phyloP scores from a whole-genome alignment of 2,113 vertebrate species.

The Myocastor coypus region DNA sequence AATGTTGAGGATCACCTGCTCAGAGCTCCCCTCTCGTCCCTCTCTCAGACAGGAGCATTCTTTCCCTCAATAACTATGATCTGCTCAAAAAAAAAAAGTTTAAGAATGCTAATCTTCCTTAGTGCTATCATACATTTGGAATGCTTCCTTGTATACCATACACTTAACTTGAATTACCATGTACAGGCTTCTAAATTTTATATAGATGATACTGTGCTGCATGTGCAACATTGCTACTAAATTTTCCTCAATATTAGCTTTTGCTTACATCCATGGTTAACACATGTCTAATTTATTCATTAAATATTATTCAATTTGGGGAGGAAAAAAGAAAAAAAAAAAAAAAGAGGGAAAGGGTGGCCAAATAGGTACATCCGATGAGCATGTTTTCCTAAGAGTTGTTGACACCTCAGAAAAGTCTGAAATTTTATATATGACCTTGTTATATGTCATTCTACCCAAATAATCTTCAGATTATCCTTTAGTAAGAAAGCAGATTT shows the following conservation, averaged over 20 bases:
- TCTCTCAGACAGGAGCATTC: too few species aligned
- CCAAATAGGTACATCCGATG: neutral
- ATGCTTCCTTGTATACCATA: neutral
- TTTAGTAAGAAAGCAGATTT: neutral
- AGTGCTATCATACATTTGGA: neutral
- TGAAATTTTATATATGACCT: neutral
- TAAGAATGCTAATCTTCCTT: neutral
- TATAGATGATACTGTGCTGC: neutral
- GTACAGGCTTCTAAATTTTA: neutral
- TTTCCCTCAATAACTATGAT: too few species aligned
- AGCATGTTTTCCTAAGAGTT: neutral
- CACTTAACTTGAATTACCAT: neutral
- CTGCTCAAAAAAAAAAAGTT: neutral
- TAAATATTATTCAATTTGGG: neutral
- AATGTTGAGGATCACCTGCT: too few species aligned
- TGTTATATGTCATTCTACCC: neutral
- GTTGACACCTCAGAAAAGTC: neutral
- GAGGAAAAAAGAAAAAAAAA: neutral
- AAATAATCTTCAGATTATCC: neutral
- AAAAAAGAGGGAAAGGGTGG: neutral
- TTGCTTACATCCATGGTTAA: neutral
- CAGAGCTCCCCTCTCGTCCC: too few species aligned
- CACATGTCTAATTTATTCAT: neutral
- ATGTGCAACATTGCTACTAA: neutral
- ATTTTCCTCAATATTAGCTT: slow-evolving; percentile 31